These are phyloP conservation scores for Spheniscus mendiculus DNA, from an alignment of 2,113 vertebrate species.

Conservation along the genomic window DNA sequence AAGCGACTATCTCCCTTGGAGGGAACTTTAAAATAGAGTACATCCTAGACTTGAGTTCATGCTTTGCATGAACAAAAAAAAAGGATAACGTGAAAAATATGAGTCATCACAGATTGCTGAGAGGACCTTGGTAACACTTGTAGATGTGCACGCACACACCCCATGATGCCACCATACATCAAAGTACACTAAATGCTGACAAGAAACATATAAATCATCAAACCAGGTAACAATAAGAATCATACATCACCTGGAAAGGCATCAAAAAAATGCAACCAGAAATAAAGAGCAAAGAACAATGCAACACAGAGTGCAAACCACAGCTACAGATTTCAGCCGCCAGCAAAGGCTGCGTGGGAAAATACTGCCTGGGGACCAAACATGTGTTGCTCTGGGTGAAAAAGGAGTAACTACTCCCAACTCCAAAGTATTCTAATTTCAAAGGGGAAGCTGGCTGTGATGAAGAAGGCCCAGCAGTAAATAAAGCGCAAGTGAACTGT, in stretches of 20 bases:
- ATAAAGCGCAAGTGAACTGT: background rate
- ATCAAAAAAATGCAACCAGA: background rate
- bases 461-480: background rate
- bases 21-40: background rate
- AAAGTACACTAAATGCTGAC: background rate
- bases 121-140: background rate
- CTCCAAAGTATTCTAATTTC: background rate
- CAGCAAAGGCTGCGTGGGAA: background rate
- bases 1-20: background rate
- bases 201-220: background rate
- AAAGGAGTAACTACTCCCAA: background rate
- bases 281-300: background rate
- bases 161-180: background rate
- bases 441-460: background rate
- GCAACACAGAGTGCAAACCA: background rate
- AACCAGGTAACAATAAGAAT: background rate
- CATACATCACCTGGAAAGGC: background rate
- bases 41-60: background rate
- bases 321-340: background rate
- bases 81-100: background rate
- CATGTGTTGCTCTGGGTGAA: background rate
- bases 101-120: background rate
- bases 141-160: background rate
- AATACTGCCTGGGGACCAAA: background rate
- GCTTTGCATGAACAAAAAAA: background rate